phyloP scores from a whole-genome alignment of 1,140 invertebrate genomes.

The Mylabris phalerata region DNA sequence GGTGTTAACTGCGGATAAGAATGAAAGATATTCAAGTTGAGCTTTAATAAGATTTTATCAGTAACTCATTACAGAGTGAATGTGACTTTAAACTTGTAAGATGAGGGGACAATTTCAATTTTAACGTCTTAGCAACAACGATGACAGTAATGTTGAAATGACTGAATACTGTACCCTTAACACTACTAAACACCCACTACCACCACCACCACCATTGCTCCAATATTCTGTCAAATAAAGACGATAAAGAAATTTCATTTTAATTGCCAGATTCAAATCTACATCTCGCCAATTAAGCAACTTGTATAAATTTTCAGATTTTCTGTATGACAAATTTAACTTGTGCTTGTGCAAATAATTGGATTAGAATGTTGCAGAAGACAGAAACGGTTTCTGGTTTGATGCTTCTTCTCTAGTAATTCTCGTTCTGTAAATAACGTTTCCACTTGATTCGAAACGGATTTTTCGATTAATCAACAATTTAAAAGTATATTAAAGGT shows the following conservation, averaged over 20 bases:
- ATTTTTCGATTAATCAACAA: too few relatives aligned
- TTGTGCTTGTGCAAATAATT: constrained; percentile 4
- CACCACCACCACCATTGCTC: too few relatives aligned
- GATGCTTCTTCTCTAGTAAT: too few relatives aligned
- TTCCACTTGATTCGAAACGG: too few relatives aligned
- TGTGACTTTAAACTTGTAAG: constrained; percentile 21
- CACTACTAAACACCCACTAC: too few relatives aligned
- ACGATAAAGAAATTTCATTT: constrained; percentile 17
- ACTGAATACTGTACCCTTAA: constrained; percentile 7
- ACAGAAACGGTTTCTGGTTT: too few relatives aligned
- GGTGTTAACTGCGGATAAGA: constrained; percentile 29
- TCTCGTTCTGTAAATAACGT: too few relatives aligned
- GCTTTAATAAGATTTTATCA: constrained; percentile 32
- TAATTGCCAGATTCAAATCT: constrained; percentile 18
- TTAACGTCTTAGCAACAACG: constrained; percentile 19
- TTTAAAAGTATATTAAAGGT: too few relatives aligned
- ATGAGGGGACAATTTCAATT: constrained; percentile 25
- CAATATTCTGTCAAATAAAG: constrained; percentile 4
- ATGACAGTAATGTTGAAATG: constrained; percentile 9
- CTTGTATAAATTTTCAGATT: constrained; percentile 6
- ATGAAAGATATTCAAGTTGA: constrained; percentile 23
- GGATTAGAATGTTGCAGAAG: too few relatives aligned
- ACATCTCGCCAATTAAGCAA: constrained; percentile 11
- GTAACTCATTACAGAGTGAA: constrained; percentile 30
- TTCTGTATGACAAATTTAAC: constrained; percentile 9